Base-by-base conservation (phyloP, 2,113 vertebrate species). In the Chunga burmeisteri region DNA sequence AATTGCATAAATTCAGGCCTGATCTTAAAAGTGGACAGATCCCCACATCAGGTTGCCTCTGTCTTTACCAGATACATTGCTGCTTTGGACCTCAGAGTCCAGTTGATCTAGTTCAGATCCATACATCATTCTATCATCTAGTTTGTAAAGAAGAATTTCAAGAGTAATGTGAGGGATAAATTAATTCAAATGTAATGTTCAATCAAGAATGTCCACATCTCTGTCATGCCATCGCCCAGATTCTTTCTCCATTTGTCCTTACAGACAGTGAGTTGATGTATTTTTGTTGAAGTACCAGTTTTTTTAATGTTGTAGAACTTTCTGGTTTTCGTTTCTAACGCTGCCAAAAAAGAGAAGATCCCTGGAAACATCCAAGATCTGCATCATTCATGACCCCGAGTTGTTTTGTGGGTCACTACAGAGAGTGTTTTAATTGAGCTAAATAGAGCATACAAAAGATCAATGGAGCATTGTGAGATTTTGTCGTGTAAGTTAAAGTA, bases 371-470 rank as follows among this genome's bases (percentile, higher is more conserved):
- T 68, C 46, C 86, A 89, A 83, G 84, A 89, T 94, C 90, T 97
- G 82, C 92, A 97, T 98, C 95, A 97, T 97, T 98, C 97, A 96
- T 98, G 95, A 97, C 95, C 78, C 73, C 1, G 22, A 42, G 88
- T 72, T 96, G 67, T 95, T 95, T 92, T 94, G 91, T 97, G 96
- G 95, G 96, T 98, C 97, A 95, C 68, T 88, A 95, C 90, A 65
- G 86, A 97, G 91, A 93, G 81, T 77, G 85, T 91, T 96, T 98
- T 98, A 98, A 97, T 98, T 97, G 97, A 88, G 89, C 96, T 98
- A 98, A 98, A 98, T 98, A 98, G 97, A 98, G 96, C 97, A 96
- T 96, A 94, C 62, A 70, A 96, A 98, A 97, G 88, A 94, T 81
- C 96, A 97, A 93, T 96, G 97, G 97, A 97, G 94, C 96, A 96